Evolutionary conservation across 2,888 invertebrate genomes (phyloP), one percentile per base, ranked within the genome.

Genomic region (Maniola hyperantus): DNA sequence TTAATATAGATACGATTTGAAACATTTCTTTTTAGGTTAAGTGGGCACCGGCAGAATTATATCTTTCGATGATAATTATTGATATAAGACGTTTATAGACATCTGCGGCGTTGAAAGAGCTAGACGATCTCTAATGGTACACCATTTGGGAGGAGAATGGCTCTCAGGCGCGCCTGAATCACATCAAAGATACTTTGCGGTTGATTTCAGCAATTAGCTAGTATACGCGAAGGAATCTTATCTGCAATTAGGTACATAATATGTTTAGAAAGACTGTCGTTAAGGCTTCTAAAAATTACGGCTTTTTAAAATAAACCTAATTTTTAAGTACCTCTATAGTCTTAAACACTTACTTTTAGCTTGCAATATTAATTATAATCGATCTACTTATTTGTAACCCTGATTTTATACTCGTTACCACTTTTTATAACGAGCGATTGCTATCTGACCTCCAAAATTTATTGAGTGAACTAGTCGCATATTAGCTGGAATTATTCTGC

Each of bases 371-470:
- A 26, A 15, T 7, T 46, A 50, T 50, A 48, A 39, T 39, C 10
- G 39, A 10, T 39, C 39, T 39, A 39, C 39, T 20, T 42, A 42
- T 20, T 26, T 58, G 42, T 46, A 18, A 46, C 33, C 46, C 11
- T 26, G 44, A 48, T 39, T 26, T 42, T 39, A 48, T 15, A 59
- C 8, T n/a, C 15, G 10, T 15, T 54, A 10, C 15, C 10, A 34
- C 26, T 59, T 59, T 59, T 59, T 33, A 48, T 59, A 44, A 10
- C 8, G 2, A 59, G 48, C n/a, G 48, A 59, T 34, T 59, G 34
- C 46, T 15, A 48, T 34, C 59, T 59, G 46, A 60, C 48, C 50
- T 60, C 36, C 6, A 36, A 50, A 48, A 50, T 48, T 0, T 60
- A 18, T 36, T 59, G 20, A 59, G 50, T 60, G 60, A 50, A 20